Evolutionary conservation across 2,113 vertebrate species (phyloP).

Genomic region (Xerus inauris): DNA sequence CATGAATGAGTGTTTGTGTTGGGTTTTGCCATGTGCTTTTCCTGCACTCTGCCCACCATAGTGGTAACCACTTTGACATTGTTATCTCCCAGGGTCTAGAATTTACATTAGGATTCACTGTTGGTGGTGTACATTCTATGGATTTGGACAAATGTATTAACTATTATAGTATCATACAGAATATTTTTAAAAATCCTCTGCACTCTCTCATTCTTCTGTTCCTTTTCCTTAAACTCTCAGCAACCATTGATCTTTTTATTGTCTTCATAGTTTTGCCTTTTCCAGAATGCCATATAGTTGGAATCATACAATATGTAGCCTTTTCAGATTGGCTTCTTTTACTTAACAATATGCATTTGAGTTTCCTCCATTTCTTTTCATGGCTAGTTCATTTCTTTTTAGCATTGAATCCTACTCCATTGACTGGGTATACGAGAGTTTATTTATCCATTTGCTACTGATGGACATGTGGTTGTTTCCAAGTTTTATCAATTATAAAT

Average conservation of each 20-base stretch:
- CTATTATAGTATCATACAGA: neutral
- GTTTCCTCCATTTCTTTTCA: neutral
- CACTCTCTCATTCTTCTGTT: neutral
- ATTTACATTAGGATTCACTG: neutral
- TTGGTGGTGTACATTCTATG: neutral
- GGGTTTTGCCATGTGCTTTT: neutral
- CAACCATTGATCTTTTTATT: neutral
- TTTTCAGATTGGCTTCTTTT: neutral
- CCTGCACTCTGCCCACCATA: neutral
- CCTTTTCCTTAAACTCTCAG: neutral
- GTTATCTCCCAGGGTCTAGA: neutral
- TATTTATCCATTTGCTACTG: neutral
- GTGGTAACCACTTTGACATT: neutral
- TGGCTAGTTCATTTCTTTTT: constrained; percentile 21
- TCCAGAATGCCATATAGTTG: neutral
- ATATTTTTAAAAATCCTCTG: neutral
- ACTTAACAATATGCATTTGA: neutral
- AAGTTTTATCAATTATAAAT: neutral
- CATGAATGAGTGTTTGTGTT: neutral
- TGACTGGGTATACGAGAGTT: neutral
- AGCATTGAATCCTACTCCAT: neutral
- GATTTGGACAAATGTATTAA: neutral
- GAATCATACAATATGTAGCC: neutral
- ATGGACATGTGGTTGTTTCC: neutral
- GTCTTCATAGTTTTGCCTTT: neutral